Base-by-base conservation (phyloP, 2,113 vertebrate species). In the Nerophis ophidion region DNA sequence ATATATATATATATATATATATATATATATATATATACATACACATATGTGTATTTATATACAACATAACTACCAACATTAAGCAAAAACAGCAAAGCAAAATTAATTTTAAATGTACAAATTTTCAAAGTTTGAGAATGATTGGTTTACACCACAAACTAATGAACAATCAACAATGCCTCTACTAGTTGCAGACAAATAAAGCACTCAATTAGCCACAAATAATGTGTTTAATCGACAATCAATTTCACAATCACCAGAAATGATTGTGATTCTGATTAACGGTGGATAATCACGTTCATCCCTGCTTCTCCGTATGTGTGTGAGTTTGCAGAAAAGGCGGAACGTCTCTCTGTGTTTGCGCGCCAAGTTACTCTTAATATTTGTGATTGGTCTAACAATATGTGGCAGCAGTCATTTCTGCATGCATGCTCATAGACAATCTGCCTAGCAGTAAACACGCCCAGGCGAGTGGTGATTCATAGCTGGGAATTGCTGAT, bases 361-460 rank as follows among this genome's bases (percentile, higher is more conserved):
- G 52, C 55, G 47, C 34, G 40, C 53, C 17, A 5, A 33, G 71
- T 59, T 64, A 71, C 84, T 58, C 48, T 67, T 53, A 77, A 76
- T 75, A 82, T 79, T 72, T 77, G 80, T 75, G 54, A 75, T 60
- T 4, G 52, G 17, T 19, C 44, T 34, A 34, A 68, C 26, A 35
- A 68, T 36, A 33, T 17, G 47, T n/a, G 17, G 45, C 33, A 51
- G 57, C 51, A 60, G 48, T 62, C 1, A 70, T 74, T 69, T 64
- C 58, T 0, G 0, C 61, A 60, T 5, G 58, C 40, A n/a, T 35
- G 54, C 47, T 13, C 6, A 0, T 5, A 56, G 38, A 44, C 55
- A 60, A 53, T 47, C 63, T 63, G 44, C 45, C 12, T 49, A 55
- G 65, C 26, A 71, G 67, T 17, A 52, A 5, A 48, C 57, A 63